Percentiles rank a stretch among this genome's conserved stretches.
These are phyloP conservation scores for Baronia brevicornis DNA, from an alignment of 2,888 invertebrate genomes.

Conservation along the genomic window DNA sequence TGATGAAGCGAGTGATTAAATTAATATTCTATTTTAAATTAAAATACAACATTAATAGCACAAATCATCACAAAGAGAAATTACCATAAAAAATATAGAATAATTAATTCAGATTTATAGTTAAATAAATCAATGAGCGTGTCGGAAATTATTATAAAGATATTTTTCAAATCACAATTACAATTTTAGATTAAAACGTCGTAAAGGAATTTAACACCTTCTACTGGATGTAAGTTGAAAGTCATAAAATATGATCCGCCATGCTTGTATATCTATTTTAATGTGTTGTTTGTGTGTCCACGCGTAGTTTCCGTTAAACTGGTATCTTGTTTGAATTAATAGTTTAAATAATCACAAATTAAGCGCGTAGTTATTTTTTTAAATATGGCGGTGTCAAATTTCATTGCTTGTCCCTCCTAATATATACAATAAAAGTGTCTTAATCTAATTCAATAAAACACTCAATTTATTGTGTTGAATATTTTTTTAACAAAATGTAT, in stretches of 20 bases:
- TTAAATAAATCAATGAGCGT: slow-evolving; percentile 28
- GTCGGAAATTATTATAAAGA: slow-evolving; percentile 25
- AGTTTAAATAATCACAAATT: no score
- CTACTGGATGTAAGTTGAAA: slow-evolving; percentile 22
- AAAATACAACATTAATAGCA: neutral
- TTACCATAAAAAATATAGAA: slow-evolving; percentile 20
- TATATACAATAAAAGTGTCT: slow-evolving; percentile 14
- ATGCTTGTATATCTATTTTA: no score
- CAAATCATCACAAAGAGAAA: slow-evolving; percentile 19
- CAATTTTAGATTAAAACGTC: slow-evolving; percentile 27
- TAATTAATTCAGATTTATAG: slow-evolving; percentile 22
- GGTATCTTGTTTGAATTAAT: no score
- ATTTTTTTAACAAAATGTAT: no score
- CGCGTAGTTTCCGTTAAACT: slow-evolving; percentile 1
- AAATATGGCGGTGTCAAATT: slow-evolving; percentile 26
- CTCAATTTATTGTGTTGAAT: no score
- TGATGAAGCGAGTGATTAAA: no score
- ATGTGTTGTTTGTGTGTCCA: no score
- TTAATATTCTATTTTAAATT: slow-evolving; percentile 1
- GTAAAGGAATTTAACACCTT: slow-evolving; percentile 36
- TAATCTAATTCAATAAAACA: no score
- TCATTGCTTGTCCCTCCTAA: slow-evolving; percentile 27
- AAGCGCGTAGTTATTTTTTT: slow-evolving; percentile 21
- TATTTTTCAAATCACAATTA: slow-evolving; percentile 36
- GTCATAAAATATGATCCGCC: slow-evolving; percentile 17